A percentile compares a stretch with the other conserved stretches of the same genome.
These are phyloP conservation scores for Camelus bactrianus DNA, from an alignment of 2,113 vertebrate species.

Conservation along the genomic window DNA sequence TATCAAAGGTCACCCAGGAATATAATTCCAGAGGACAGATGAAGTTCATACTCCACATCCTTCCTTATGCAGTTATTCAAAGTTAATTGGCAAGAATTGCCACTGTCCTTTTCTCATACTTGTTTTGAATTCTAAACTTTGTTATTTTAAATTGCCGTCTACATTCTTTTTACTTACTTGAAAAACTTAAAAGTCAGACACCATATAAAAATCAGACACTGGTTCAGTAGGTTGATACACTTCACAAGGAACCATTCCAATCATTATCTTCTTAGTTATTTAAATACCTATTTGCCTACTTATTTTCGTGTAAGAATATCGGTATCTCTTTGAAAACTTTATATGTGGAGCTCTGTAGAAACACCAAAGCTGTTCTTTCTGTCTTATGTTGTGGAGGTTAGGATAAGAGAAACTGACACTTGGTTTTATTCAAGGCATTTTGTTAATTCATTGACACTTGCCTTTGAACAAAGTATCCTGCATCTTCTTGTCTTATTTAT, in stretches of 20 bases:
- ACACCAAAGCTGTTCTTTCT: background rate
- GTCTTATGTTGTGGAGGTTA: background rate
- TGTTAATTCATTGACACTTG: background rate
- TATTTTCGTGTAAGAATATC: constrained; percentile 17
- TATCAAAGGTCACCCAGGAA: background rate
- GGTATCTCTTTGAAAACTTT: background rate
- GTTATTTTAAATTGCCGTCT: background rate
- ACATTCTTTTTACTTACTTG: background rate
- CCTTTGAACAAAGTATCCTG: background rate
- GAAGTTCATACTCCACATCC: background rate
- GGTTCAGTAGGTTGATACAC: background rate
- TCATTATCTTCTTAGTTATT: background rate
- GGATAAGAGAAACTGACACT: background rate
- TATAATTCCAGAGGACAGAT: background rate
- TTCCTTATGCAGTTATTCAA: background rate
- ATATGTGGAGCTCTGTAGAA: background rate
- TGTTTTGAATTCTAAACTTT: constrained; percentile 14
- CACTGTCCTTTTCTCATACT: background rate
- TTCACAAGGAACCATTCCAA: background rate
- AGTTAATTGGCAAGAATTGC: background rate
- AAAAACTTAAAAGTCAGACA: background rate
- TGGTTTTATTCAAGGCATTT: background rate
- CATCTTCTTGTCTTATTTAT: constrained; percentile 13
- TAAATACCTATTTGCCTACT: background rate
- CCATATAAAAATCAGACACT: background rate